A percentile compares a stretch with the other conserved stretches of the same genome.
Evolutionary conservation across 2,888 invertebrate genomes (phyloP).

Genomic region (Mactromeris polynyma): DNA sequence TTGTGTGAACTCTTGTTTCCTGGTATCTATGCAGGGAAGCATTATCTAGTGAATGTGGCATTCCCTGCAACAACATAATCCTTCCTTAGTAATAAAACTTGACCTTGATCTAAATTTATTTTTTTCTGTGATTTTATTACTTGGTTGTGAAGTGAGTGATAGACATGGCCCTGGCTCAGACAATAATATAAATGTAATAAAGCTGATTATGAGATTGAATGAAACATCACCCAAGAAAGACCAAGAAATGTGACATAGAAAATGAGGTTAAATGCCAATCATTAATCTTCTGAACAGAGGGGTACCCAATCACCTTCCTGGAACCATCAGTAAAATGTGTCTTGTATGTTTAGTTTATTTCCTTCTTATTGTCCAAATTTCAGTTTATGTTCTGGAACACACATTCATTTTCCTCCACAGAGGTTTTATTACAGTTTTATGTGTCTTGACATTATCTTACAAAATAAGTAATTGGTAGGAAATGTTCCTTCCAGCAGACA

Average conservation of each 20-base stretch:
- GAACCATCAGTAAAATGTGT: neutral
- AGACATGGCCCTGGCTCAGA: no score
- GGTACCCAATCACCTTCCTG: neutral
- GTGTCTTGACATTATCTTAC: neutral
- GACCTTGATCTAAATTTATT: no score
- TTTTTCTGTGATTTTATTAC: no score
- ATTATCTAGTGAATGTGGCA: no score
- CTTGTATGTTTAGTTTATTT: neutral
- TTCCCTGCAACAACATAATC: no score
- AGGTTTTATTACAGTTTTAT: neutral
- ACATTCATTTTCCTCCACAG: neutral
- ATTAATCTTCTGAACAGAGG: neutral
- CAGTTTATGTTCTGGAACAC: neutral
- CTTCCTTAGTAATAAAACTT: no score
- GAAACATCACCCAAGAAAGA: neutral
- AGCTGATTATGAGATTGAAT: neutral
- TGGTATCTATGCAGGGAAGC: no score
- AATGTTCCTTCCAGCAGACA: neutral
- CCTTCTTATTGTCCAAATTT: neutral
- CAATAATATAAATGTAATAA: neutral
- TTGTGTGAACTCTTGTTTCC: no score
- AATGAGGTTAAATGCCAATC: neutral
- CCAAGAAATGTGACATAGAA: neutral
- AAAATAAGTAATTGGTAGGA: neutral
- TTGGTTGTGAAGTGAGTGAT: no score